These are phyloP conservation scores for Aldrovandia affinis DNA, from an alignment of 2,797 vertebrate species.

Conservation along the genomic window DNA sequence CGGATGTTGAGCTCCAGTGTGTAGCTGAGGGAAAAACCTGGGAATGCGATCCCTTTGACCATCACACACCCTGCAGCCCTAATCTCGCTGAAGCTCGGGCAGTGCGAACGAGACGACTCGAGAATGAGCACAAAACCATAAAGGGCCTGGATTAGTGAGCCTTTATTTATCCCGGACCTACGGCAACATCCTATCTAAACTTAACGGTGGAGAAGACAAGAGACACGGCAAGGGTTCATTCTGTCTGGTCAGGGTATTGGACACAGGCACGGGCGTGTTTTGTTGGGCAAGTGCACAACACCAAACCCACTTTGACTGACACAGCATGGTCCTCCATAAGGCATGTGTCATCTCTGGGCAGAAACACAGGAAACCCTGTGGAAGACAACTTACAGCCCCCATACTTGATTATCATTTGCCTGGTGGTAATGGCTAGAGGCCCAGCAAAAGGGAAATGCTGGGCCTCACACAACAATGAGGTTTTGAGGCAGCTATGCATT, in stretches of 20 bases:
- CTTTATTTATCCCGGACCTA: background rate
- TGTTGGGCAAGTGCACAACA: background rate
- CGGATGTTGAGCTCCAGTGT: background rate
- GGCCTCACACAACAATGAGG: background rate
- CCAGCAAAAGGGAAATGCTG: background rate
- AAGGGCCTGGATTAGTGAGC: background rate
- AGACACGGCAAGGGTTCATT: background rate
- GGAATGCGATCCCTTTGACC: background rate
- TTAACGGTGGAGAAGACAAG: background rate
- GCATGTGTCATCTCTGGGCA: background rate
- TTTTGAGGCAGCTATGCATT: background rate
- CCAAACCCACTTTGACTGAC: background rate
- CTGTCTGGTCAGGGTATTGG: background rate
- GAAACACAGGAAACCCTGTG: background rate
- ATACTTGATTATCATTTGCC: slow-evolving; percentile 57
- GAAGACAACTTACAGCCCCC: background rate
- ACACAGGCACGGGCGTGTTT: background rate
- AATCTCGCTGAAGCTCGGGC: background rate
- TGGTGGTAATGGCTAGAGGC: slow-evolving; percentile 53
- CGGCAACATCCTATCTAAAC: background rate
- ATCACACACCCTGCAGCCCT: background rate
- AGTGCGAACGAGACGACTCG: background rate
- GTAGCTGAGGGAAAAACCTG: background rate
- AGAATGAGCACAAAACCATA: background rate
- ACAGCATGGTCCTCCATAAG: background rate